Base-by-base conservation (phyloP, 2,797 vertebrate genomes). In the Ptychobarbus kaznakovi region DNA sequence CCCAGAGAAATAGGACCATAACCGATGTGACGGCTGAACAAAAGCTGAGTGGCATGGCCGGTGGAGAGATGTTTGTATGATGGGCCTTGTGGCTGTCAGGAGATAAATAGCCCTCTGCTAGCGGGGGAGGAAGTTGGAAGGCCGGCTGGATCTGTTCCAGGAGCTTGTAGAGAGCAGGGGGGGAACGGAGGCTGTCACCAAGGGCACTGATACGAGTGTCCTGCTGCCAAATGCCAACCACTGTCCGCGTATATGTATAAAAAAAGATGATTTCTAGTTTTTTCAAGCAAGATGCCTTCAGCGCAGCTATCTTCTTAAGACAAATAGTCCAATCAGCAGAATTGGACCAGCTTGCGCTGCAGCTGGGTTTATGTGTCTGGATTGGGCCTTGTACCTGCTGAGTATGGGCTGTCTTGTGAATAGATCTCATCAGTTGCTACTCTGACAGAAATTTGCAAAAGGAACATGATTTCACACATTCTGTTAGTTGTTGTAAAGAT, bases 41-140 rank as follows among this genome's bases (percentile, higher is more conserved):
- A 87, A 89, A 56, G 68, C 75, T 84, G 89, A 90, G 82, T 86
- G 87, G 85, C 82, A 80, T 68, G 53, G 61, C 65, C 42, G 40
- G 82, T 51, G 84, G 79, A 86, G 38, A 86, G 87, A 88, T 86
- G 88, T 89, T 89, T 88, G 68, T 87, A 86, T 86, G 87, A 91
- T 86, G 81, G 86, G 56, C 63, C 18, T 65, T 63, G 51, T 40
- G 82, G 86, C 88, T 90, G 40, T 87, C 77, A 66, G 82, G 80
- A 90, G 88, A 90, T 89, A 89, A 88, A 88, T 88, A 86, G 81
- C 80, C 81, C 77, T 86, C 68, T 28, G 74, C 73, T 69, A 56
- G 74, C 79, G 28, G 82, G 75, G 65, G 51, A 79, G 32, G 56
- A 79, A 73, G 56, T 46, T 65, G 77, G 76, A 85, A 51, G 56